phyloP scores from a whole-genome alignment of 1,140 invertebrate species.

The Yoshiicerus persimilis region DNA sequence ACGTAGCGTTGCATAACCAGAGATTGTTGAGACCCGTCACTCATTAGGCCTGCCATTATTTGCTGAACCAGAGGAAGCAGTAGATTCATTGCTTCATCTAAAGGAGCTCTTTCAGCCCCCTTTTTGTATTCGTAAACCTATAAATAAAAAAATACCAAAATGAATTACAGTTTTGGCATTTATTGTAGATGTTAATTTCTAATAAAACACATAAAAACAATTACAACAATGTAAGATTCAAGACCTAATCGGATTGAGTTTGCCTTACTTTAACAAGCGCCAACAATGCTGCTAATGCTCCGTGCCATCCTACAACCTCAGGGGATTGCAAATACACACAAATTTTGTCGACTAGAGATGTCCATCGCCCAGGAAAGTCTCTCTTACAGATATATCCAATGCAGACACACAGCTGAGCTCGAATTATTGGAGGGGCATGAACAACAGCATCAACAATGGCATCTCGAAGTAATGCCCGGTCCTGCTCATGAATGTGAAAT shows the following conservation, averaged over 20 bases:
- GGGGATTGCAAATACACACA: conserved; percentile 76
- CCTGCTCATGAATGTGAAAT: conserved; percentile 94
- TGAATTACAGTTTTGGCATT: neutral
- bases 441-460: conserved; percentile 93
- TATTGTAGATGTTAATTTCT: too few relatives aligned
- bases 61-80: conserved; percentile 90
- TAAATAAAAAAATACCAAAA: neutral
- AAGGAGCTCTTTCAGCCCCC: conserved; percentile 78
- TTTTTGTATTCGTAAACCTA: conserved; percentile 74
- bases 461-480: conserved; percentile 87
- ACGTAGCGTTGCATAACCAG: conserved; percentile 93
- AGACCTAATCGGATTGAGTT: neutral
- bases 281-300: conserved; percentile 86
- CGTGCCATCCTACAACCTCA: conserved; percentile 82
- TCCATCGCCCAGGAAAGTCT: conserved; percentile 95
- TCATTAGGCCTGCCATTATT: conserved; percentile 72
- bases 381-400: conserved; percentile 89
- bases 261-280: conserved; percentile 70
- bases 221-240: neutral
- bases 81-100: conserved; percentile 93
- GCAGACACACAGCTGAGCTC: conserved; percentile 87
- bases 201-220: neutral
- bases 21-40: conserved; percentile 81
- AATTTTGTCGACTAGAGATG: conserved; percentile 93
- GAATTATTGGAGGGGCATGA: conserved; percentile 84